phyloP scores from a whole-genome alignment of 2,888 invertebrate genomes.

The Aleiodes alternator region DNA sequence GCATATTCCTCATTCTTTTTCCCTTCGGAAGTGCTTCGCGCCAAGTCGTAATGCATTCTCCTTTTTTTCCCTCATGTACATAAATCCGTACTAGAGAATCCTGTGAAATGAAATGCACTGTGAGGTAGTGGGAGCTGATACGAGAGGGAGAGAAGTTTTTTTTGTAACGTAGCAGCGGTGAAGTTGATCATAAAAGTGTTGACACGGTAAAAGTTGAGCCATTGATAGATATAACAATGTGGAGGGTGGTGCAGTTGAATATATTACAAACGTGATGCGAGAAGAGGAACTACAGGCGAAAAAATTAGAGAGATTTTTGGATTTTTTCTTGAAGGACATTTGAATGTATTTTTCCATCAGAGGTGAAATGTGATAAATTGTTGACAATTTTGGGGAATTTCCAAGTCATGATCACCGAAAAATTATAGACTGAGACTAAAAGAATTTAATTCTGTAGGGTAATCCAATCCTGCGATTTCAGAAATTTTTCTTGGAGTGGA shows the following conservation, averaged over 20 bases:
- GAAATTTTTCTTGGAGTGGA: slow-evolving; percentile 16
- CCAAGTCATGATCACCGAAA: too few relatives aligned
- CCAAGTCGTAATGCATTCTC: slow-evolving; percentile 39
- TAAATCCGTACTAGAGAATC: slow-evolving; percentile 40
- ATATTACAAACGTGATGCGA: slow-evolving; percentile 6
- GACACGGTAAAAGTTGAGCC: slow-evolving; percentile 59
- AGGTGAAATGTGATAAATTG: too few relatives aligned
- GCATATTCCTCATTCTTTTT: neutral
- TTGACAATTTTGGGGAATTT: too few relatives aligned
- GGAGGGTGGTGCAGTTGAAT: slow-evolving; percentile 11
- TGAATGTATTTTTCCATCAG: too few relatives aligned
- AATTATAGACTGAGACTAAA: too few relatives aligned
- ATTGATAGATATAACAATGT: slow-evolving; percentile 36
- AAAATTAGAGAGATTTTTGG: slow-evolving; percentile 67
- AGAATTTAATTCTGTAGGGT: too few relatives aligned
- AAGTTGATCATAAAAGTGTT: slow-evolving; percentile 64
- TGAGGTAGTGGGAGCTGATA: slow-evolving; percentile 18
- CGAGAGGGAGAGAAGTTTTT: slow-evolving; percentile 22
- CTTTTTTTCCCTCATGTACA: slow-evolving; percentile 38
- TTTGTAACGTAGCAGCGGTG: slow-evolving; percentile 12
- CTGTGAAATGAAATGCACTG: slow-evolving; percentile 46
- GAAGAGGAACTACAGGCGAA: slow-evolving; percentile 29
- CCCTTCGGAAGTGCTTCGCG: slow-evolving; percentile 15
- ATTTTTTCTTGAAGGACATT: slow-evolving; percentile 32
- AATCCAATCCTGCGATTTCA: too few relatives aligned